Conservation (phyloP, 2,113 vertebrate species). For the Grus americana region DNA sequence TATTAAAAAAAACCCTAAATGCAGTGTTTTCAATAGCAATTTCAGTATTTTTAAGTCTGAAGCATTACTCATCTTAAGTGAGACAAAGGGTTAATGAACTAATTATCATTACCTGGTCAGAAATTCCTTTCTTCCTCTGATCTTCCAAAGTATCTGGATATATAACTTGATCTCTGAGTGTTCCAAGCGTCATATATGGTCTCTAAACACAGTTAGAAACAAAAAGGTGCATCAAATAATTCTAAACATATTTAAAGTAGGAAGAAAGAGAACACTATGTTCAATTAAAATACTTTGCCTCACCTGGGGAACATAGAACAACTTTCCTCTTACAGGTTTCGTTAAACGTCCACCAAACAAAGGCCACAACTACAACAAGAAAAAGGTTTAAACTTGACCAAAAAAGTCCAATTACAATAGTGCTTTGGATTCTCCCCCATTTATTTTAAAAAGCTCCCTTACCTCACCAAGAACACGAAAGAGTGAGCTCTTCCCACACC, state of each 20-base stretch:
- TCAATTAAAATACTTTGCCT: neutral
- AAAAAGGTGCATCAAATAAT: neutral
- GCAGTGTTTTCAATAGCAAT: neutral
- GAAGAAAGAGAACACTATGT: neutral
- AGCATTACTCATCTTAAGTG: neutral
- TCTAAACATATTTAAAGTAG: neutral
- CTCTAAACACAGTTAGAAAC: conserved; percentile 76
- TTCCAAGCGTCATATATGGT: conserved; percentile 97
- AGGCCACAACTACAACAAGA: conserved; percentile 87
- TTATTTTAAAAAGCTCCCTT: conserved; percentile 3
- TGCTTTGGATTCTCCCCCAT: fast-evolving
- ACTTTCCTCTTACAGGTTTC: conserved; percentile 94
- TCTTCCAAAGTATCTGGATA: conserved; percentile 93
- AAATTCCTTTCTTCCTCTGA: conserved; percentile 90
- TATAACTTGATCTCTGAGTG: conserved; percentile 95
- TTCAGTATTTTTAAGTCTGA: neutral
- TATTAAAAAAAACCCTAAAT: neutral
- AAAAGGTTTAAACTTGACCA: neutral
- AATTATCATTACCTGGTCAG: conserved; percentile 83
- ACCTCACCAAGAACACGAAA: conserved; percentile 97
- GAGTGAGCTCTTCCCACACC: conserved; percentile 97
- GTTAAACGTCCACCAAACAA: conserved; percentile 93
- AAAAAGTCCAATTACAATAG: neutral
- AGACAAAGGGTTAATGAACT: neutral
- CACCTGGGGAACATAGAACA: conserved; percentile 99